Base-by-base conservation (phyloP, 35 echinoderm and acorn worm genomes). In the Apostichopus parvimensis region DNA sequence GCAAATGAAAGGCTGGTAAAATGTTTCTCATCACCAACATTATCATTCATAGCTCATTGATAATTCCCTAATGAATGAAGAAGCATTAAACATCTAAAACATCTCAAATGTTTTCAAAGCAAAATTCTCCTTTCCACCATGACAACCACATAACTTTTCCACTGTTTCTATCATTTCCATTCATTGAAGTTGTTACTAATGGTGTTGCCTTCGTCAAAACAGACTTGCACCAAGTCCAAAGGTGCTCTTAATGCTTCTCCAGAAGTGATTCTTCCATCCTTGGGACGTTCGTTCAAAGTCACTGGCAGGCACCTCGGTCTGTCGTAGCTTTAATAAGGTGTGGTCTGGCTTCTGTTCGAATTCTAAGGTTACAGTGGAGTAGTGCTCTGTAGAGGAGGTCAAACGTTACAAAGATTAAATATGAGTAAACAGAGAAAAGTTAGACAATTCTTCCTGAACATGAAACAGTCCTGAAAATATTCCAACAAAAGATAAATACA, bases 201-300 rank as follows among this genome's bases (percentile, higher is more conserved):
- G 71, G 15, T 18, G n/a, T 75, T 18, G n/a, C 17, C 15, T 75
- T 56, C 91, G 77, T 98, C 94, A 98, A 78, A 95, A 98, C 15
- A 98, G 93, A 70, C 86, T 89, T 1, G 95, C 91, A 59, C 94
- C 93, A 56, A 91, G 93, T 13, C 97, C 94, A 83, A 98, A 98
- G 1, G 92, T 98, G 10, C n/a, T 25, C 72, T 94, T 96, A 45
- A 98, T 98, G 54, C 93, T 86, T 58, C 86, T 78, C 95, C 95
- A 98, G 84, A 93, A 98, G 87, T 96, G n/a, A 24, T 77, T 79
- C 53, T 87, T 89, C 97, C 97, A 98, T 20, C 97, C 97, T 54
- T 90, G 23, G 88, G 87, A 94, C 20, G 97, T 98, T 70, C 97
- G 92, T 23, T 96, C 95, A 34, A 93, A 80, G 66, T 98, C 97